Base-by-base conservation (phyloP, 1,140 invertebrate genomes). In the Drosophila tsacasi region DNA sequence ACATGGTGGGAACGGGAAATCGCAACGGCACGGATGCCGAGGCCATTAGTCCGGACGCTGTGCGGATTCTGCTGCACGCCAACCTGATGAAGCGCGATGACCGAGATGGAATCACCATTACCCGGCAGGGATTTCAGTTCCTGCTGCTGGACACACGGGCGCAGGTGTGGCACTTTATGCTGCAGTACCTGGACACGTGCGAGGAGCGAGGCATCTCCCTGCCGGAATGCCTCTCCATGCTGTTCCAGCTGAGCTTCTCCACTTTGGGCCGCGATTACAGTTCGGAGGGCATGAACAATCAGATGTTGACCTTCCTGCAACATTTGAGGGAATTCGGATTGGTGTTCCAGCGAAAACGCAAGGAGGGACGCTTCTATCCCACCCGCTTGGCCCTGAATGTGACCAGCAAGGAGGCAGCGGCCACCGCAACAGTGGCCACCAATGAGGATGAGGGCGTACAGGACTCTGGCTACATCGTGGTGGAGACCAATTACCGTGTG, bases 241-340 rank as follows among this genome's bases (percentile, higher is more conserved):
- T 99, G 8, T 99, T 99, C 92, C 98, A 99, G 95, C 94, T 99
- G 50, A 99, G 98, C 93, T 99, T 99, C 93, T 97, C 97, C 54
- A 99, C 97, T 1, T 94, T 99, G 27, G 99, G 98, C 59, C 93
- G 97, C 95, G 98, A 99, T 94, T 99, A 99, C 91, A 98, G 97
- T 84, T 99, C 98, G 13, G 98, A 99, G 92, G 97, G 97, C 13
- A 97, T 99, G 96, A 97, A 95, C 91, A 96, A 97, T 84, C 96
- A 96, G 52, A 95, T 99, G 92, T 93, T 98, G 62, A 95, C 96
- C 44, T 99, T 99, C 92, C 93, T 99, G 59, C 98, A 99, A 93
- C 98, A 99, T 94, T 94, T 99, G 10, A 93, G 99, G 85, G 99
- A 99, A 94, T 98, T 99, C 94, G 99, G 99, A 35, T 94, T 99